Evolutionary conservation across 2,113 vertebrate genomes (phyloP).

Genomic region (Pristiophorus japonicus): DNA sequence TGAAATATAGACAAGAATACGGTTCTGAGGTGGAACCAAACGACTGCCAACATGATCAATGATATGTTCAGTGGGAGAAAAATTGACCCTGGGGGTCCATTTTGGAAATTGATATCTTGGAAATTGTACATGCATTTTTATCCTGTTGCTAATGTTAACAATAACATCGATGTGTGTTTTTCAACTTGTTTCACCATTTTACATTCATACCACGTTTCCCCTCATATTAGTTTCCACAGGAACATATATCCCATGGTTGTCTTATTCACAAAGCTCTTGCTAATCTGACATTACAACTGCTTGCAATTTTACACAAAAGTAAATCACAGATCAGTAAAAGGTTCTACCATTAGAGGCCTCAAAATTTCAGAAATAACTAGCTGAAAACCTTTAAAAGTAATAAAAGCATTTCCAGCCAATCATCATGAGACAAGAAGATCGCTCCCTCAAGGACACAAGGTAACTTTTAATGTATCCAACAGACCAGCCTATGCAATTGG

Average conservation of each 20-base stretch:
- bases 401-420: neutral
- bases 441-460: neutral
- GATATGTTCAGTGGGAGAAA: neutral
- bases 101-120: slow-evolving; percentile 22
- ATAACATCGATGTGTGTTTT: neutral
- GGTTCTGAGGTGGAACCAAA: neutral
- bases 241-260: neutral
- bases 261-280: neutral
- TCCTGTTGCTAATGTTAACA: neutral
- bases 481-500: neutral
- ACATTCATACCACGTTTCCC: neutral
- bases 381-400: neutral
- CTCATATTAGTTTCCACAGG: neutral
- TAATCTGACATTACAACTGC: slow-evolving; percentile 9
- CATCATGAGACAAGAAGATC: neutral
- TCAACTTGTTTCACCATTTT: neutral
- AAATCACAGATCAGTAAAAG: neutral
- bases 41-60: neutral
- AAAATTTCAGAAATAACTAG: slow-evolving; percentile 3
- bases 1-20: slow-evolving; percentile 20
- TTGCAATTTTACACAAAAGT: neutral
- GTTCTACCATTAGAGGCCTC: neutral
- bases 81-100: slow-evolving; percentile 11
- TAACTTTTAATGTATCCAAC: neutral
- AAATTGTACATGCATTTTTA: slow-evolving; percentile 13